These are phyloP conservation scores for Smittia sp. DNA, from an alignment of 2,888 invertebrate species.

Conservation along the genomic window DNA sequence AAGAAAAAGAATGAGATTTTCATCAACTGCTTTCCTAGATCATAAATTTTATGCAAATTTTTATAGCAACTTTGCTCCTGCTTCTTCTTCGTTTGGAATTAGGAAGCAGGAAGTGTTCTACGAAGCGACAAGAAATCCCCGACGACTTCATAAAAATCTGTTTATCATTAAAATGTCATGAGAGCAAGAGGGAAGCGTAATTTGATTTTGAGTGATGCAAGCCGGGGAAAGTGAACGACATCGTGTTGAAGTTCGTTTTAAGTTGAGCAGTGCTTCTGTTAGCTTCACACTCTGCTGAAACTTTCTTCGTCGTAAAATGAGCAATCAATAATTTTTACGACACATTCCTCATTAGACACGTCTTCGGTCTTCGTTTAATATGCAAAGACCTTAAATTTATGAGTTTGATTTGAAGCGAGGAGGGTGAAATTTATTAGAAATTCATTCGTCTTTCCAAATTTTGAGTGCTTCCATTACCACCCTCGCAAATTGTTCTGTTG, in stretches of 20 bases:
- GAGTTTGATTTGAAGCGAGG: not conserved
- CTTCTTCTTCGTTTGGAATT: not conserved
- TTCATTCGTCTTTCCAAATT: not conserved
- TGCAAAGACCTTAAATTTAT: no score
- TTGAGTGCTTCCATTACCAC: not conserved
- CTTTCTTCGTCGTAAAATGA: conserved; percentile 16
- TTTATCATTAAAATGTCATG: conserved; percentile 37
- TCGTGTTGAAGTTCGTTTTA: not conserved
- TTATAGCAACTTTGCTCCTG: not conserved
- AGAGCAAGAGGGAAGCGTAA: conserved; percentile 3
- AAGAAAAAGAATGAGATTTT: conserved; percentile 15
- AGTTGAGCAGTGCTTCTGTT: not conserved
- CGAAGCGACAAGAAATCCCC: not conserved
- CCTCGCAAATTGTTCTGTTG: not conserved
- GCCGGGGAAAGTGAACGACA: not conserved
- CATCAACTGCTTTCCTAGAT: not conserved
- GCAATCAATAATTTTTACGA: conserved; percentile 11
- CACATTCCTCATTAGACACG: not conserved
- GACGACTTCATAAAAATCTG: conserved; percentile 4
- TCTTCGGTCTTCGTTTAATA: not conserved
- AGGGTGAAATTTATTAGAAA: not conserved
- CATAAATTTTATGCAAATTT: conserved; percentile 31
- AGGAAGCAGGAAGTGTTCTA: not conserved
- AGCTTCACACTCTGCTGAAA: not conserved
- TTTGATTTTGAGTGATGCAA: not conserved